Evolutionary conservation across 2,797 vertebrate genomes (phyloP).

Genomic region (Cossypha caffra): DNA sequence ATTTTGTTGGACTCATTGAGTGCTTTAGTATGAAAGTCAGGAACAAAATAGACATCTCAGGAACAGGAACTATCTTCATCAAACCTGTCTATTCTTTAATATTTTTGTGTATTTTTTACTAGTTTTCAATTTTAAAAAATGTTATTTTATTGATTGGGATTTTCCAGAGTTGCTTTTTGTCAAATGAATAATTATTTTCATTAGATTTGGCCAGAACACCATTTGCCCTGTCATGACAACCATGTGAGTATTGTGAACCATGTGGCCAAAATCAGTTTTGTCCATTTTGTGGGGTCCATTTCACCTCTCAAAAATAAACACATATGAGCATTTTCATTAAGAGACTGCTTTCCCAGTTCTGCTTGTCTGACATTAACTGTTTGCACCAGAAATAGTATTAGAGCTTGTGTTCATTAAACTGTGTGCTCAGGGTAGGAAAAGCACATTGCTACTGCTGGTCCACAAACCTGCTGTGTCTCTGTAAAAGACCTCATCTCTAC

Average conservation of each 20-base stretch:
- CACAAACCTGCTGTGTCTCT: background rate
- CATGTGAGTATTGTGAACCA: fast-evolving
- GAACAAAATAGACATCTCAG: background rate
- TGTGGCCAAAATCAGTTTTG: background rate
- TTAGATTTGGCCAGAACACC: background rate
- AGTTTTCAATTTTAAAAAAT: background rate
- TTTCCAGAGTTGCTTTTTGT: background rate
- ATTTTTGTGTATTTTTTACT: background rate
- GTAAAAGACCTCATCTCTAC: background rate
- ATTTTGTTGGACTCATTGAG: background rate
- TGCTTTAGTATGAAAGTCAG: background rate
- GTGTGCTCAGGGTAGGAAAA: background rate
- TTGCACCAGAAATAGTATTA: background rate
- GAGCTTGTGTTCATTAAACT: background rate
- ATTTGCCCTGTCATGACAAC: background rate
- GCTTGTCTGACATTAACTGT: background rate
- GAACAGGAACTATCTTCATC: background rate
- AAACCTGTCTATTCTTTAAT: background rate
- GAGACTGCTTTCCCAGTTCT: background rate
- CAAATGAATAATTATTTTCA: background rate
- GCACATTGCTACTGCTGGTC: fast-evolving
- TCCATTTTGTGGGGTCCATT: background rate
- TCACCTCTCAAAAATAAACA: background rate
- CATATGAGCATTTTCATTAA: background rate
- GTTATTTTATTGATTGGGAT: background rate